A percentile compares a stretch with the other conserved stretches of the same genome.
Evolutionary conservation across 2,113 vertebrate genomes (phyloP).

Genomic region (Microcebus griseorufus): DNA sequence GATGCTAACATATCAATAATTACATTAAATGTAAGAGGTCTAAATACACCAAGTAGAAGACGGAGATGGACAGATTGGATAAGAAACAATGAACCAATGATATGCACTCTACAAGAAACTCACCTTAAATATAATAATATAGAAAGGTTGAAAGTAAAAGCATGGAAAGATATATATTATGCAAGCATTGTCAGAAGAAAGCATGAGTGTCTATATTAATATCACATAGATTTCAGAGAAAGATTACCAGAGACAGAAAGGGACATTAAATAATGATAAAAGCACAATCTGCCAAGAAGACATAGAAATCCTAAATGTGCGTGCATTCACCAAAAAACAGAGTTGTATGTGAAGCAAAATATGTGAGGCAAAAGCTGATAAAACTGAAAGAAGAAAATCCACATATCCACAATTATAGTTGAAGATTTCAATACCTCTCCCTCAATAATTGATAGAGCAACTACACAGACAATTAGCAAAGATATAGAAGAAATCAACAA

Average conservation of each 20-base stretch:
- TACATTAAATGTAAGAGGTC: neutral
- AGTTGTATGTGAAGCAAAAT: neutral
- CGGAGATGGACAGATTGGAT: neutral
- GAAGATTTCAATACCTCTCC: neutral
- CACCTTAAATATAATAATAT: neutral
- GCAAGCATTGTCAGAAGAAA: slow-evolving; percentile 12
- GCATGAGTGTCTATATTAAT: neutral
- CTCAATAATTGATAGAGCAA: neutral
- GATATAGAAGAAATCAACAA: neutral
- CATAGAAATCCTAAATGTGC: neutral
- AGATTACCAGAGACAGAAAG: neutral
- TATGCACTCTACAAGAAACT: neutral
- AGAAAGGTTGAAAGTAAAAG: neutral
- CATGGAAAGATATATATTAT: neutral
- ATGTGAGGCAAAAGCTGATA: slow-evolving; percentile 19
- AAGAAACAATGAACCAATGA: neutral
- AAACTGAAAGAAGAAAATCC: slow-evolving; percentile 5
- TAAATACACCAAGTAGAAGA: neutral
- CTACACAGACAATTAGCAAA: slow-evolving; percentile 1
- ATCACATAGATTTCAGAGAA: neutral
- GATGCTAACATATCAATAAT: neutral
- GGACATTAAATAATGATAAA: neutral
- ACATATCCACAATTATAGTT: neutral
- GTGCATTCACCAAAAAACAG: neutral
- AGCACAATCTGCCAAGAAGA: neutral